phyloP scores from a whole-genome alignment of 2,113 vertebrate species.

The Oreochromis niloticus region DNA sequence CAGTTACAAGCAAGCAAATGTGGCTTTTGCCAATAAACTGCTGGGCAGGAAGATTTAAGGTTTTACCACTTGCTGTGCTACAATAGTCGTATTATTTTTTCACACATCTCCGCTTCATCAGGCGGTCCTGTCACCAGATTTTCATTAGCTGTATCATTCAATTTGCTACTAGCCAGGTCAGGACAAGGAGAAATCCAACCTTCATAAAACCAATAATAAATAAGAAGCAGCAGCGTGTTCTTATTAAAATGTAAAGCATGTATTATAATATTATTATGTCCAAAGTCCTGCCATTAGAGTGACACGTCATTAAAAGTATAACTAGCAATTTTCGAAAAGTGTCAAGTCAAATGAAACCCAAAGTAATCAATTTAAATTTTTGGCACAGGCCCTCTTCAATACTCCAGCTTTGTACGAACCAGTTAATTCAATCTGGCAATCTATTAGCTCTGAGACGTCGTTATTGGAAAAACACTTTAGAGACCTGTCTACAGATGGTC shows the following conservation, averaged over 20 bases:
- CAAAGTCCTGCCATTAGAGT: not conserved
- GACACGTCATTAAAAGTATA: not conserved
- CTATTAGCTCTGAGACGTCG: conserved; percentile 42
- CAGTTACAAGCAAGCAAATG: not conserved
- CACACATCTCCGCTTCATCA: not conserved
- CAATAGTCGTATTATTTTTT: not conserved
- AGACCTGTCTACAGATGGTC: conserved; percentile 41
- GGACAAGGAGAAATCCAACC: not conserved
- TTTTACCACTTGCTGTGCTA: not conserved
- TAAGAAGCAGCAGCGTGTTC: not conserved
- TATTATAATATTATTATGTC: not conserved
- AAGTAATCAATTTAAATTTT: conserved; percentile 4
- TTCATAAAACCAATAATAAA: not conserved
- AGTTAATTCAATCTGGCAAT: conserved; percentile 49
- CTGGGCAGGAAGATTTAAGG: not conserved
- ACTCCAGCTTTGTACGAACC: conserved; percentile 4
- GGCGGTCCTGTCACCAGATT: not conserved
- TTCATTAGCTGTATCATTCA: conserved; percentile 19
- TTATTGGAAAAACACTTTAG: conserved; percentile 57
- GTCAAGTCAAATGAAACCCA: conserved; percentile 10
- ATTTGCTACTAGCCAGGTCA: not conserved
- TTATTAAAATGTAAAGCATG: not conserved
- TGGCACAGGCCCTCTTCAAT: not conserved
- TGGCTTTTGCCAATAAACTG: not conserved
- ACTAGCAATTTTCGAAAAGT: not conserved